Conservation (phyloP, 2,888 invertebrate species). For the Synergus japonicus region DNA sequence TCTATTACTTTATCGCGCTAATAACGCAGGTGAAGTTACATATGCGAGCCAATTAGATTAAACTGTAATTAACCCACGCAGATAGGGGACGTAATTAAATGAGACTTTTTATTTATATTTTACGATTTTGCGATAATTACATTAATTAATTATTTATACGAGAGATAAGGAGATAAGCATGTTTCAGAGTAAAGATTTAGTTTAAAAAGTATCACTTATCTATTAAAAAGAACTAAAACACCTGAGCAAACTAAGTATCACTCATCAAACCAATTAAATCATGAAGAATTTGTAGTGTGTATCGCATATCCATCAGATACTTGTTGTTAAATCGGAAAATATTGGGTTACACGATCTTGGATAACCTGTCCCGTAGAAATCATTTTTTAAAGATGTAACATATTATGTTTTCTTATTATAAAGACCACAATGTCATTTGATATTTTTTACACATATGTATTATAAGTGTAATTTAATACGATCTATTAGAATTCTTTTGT, state of each 20-base stretch:
- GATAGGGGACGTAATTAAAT: conserved; percentile 1
- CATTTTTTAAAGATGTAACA: conserved; percentile 55
- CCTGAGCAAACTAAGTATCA: neutral
- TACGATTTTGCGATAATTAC: neutral
- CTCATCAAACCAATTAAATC: neutral
- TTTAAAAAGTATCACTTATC: neutral
- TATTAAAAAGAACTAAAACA: neutral
- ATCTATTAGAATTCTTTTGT: neutral
- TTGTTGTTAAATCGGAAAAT: conserved; percentile 23
- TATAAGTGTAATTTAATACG: neutral
- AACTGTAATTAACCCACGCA: neutral
- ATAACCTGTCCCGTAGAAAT: conserved; percentile 58
- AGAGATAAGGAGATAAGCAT: neutral
- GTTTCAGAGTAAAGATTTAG: neutral
- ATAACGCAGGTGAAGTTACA: neutral
- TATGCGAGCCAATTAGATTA: conserved; percentile 17
- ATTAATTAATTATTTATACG: neutral
- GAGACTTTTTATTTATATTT: neutral
- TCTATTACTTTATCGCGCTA: conserved; percentile 23
- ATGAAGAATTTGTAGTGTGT: neutral
- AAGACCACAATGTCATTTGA: conserved; percentile 25
- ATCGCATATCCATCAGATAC: neutral
- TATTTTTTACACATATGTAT: neutral
- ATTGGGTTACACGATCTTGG: conserved; percentile 45
- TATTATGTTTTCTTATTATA: conserved; percentile 57